Evolutionary conservation across 2,113 vertebrate genomes (phyloP).

Genomic region (Hemiprocne comata): DNA sequence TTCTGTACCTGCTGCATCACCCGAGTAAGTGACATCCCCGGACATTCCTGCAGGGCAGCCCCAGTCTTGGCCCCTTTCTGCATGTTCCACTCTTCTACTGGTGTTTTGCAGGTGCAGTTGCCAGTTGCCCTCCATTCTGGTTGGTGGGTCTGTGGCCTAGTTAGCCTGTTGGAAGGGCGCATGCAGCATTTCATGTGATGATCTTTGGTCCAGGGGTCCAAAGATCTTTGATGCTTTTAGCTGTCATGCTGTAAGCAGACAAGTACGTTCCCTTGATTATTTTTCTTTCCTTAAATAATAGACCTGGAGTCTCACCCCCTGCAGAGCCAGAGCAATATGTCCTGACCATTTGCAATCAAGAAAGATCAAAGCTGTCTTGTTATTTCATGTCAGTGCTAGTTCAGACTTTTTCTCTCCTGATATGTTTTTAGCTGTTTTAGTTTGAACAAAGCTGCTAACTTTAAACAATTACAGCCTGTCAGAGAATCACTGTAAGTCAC

Average conservation of each 20-base stretch:
- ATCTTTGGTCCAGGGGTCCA: neutral
- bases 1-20: neutral
- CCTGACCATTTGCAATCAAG: neutral
- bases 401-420: neutral
- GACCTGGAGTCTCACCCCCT: neutral
- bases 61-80: neutral
- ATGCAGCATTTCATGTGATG: neutral
- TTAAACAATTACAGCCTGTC: conserved; percentile 31
- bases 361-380: neutral
- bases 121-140: neutral
- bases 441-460: conserved; percentile 46
- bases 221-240: neutral
- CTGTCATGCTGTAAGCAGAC: neutral
- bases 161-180: neutral
- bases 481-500: neutral
- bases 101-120: neutral
- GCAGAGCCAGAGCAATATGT: neutral
- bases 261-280: neutral
- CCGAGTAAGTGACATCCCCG: neutral
- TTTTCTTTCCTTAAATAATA: neutral
- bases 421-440: conserved; percentile 11
- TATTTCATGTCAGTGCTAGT: neutral
- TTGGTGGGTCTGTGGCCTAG: neutral
- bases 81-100: neutral
- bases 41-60: neutral